Evolutionary conservation across 2,113 vertebrate genomes (phyloP).

Genomic region (Lagopus leucura): DNA sequence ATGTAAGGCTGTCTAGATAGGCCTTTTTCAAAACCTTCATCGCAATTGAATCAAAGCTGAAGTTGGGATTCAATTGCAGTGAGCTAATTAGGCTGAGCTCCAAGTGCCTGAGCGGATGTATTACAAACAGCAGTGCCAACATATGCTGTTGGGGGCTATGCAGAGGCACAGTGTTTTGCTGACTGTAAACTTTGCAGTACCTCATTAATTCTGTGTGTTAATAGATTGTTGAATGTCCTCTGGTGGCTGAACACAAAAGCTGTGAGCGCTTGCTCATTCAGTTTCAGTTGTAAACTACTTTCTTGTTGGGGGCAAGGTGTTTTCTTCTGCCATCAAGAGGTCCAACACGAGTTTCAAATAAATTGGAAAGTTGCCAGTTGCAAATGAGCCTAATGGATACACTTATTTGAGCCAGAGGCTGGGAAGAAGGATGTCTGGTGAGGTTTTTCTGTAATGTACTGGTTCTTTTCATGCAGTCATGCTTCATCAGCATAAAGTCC

Average conservation of each 20-base stretch:
- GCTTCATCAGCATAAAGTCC: constrained; percentile 7
- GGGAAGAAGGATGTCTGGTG: neutral
- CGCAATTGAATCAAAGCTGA: constrained; percentile 27
- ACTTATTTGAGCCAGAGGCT: neutral
- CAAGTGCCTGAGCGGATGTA: neutral
- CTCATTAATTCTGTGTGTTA: constrained; percentile 53
- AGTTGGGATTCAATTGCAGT: constrained; percentile 48
- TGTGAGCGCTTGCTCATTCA: neutral
- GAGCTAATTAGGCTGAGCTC: constrained; percentile 62
- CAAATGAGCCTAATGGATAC: neutral
- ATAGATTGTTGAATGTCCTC: constrained; percentile 40
- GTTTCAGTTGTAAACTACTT: neutral
- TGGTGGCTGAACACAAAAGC: constrained; percentile 28
- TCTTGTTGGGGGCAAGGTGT: constrained; percentile 35
- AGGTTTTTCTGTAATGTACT: neutral
- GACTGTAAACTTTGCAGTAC: constrained; percentile 13
- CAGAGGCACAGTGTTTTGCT: neutral
- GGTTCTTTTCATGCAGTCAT: neutral
- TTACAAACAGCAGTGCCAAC: constrained; percentile 5
- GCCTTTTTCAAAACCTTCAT: constrained; percentile 38
- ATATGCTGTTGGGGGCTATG: neutral
- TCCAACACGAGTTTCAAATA: neutral
- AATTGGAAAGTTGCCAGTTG: neutral
- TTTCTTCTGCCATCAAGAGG: neutral
- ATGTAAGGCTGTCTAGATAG: neutral